Evolutionary conservation across 2,113 vertebrate species (phyloP).

Genomic region (Pampusana beccarii): DNA sequence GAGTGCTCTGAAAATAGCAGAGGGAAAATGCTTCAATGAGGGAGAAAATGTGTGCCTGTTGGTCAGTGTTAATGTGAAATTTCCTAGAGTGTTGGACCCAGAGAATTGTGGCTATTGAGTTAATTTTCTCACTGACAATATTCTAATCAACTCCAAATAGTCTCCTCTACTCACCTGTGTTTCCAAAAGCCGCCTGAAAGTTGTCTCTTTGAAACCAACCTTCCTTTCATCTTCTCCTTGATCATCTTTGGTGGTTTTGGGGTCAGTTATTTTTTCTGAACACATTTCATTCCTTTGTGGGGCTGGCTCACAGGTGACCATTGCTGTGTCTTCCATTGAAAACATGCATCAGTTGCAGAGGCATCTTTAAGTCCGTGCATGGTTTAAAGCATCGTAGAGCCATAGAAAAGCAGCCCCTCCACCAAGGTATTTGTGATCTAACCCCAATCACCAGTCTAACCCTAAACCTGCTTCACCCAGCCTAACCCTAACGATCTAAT

Average conservation of each 20-base stretch:
- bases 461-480: background rate
- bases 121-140: background rate
- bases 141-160: background rate
- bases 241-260: background rate
- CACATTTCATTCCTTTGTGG: background rate
- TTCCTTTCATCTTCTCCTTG: background rate
- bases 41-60: background rate
- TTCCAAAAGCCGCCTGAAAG: background rate
- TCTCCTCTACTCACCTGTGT: background rate
- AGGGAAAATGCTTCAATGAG: background rate
- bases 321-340: background rate
- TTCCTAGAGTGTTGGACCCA: background rate
- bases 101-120: background rate
- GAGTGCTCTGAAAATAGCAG: conserved; percentile 30
- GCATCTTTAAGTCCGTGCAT: fast-evolving
- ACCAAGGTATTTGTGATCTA: background rate
- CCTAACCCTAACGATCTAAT: background rate
- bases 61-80: background rate
- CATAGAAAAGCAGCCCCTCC: background rate
- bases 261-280: background rate
- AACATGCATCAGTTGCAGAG: background rate
- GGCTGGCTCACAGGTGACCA: background rate
- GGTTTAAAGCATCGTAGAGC: background rate
- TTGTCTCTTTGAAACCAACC: background rate
- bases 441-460: background rate